Conservation (phyloP, 2,797 vertebrate species). For the Spinus olivaceus region DNA sequence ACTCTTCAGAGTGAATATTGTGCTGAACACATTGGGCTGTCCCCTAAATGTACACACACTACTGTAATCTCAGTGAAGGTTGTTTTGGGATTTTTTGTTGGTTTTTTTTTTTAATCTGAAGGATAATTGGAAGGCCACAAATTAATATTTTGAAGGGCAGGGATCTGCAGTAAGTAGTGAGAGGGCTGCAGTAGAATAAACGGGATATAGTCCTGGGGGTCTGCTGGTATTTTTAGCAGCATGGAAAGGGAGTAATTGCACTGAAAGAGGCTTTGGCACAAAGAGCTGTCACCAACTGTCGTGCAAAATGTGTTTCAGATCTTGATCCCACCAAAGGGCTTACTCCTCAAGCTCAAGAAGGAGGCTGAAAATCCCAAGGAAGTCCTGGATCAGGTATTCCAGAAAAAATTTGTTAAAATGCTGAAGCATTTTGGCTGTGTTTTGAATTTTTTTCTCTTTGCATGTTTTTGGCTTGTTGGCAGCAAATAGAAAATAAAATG, state of each 20-base stretch:
- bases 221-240: background rate
- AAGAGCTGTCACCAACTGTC: background rate
- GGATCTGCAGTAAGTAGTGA: background rate
- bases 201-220: background rate
- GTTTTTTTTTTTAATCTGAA: background rate
- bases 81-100: too few species aligned
- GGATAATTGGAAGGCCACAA: background rate
- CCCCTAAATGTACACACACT: too few species aligned
- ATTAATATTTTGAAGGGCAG: background rate
- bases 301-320: slow-evolving; percentile 78
- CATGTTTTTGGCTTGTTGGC: background rate
- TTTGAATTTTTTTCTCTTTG: background rate
- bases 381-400: slow-evolving; percentile 93
- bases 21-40: background rate
- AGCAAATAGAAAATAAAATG: background rate
- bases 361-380: slow-evolving; percentile 95
- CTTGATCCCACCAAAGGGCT: slow-evolving; percentile 94
- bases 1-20: background rate
- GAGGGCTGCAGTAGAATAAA: background rate
- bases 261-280: background rate
- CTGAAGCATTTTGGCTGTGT: rapidly evolving
- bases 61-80: background rate
- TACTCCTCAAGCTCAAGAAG: slow-evolving; percentile 90
- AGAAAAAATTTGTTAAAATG: background rate
- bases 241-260: background rate